Conservation (phyloP, 2,888 invertebrate species). For the Auanema sp. region DNA sequence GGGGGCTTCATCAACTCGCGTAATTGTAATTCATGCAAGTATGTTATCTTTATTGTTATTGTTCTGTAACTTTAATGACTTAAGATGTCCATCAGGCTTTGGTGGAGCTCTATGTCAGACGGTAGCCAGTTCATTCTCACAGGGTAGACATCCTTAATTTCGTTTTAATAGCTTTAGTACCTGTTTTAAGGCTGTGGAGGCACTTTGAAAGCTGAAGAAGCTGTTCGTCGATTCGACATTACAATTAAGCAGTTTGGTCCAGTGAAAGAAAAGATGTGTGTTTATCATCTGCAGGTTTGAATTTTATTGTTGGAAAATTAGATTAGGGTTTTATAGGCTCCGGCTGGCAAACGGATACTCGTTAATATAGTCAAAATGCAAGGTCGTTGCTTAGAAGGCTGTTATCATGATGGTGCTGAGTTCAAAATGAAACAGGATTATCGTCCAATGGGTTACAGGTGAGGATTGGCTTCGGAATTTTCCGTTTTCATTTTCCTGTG, state of each 20-base stretch:
- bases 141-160: background rate
- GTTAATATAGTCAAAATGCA: slow-evolving; percentile 34
- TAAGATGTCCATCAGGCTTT: slow-evolving; percentile 44
- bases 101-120: slow-evolving; percentile 37
- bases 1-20: slow-evolving; percentile 43
- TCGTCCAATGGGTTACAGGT: slow-evolving; percentile 44
- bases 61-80: background rate
- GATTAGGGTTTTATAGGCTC: slow-evolving; percentile 26
- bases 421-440: slow-evolving; percentile 42
- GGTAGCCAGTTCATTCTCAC: slow-evolving; percentile 35
- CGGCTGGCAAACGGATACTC: slow-evolving; percentile 32
- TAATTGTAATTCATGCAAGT: slow-evolving; percentile 42
- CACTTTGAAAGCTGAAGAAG: slow-evolving; percentile 31
- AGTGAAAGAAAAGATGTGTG: slow-evolving; percentile 31
- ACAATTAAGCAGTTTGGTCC: slow-evolving; percentile 29
- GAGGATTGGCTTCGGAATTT: background rate
- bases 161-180: background rate
- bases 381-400: slow-evolving; percentile 46
- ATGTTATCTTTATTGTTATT: background rate
- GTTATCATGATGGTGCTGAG: slow-evolving; percentile 40
- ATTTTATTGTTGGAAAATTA: background rate
- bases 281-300: slow-evolving; percentile 41
- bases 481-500: background rate
- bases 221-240: slow-evolving; percentile 38
- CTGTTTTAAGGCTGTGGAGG: slow-evolving; percentile 35